Percentiles rank a stretch among this genome's conserved stretches.
phyloP scores from a whole-genome alignment of 2,797 vertebrate genomes.

The Phyllotis vaccarum region DNA sequence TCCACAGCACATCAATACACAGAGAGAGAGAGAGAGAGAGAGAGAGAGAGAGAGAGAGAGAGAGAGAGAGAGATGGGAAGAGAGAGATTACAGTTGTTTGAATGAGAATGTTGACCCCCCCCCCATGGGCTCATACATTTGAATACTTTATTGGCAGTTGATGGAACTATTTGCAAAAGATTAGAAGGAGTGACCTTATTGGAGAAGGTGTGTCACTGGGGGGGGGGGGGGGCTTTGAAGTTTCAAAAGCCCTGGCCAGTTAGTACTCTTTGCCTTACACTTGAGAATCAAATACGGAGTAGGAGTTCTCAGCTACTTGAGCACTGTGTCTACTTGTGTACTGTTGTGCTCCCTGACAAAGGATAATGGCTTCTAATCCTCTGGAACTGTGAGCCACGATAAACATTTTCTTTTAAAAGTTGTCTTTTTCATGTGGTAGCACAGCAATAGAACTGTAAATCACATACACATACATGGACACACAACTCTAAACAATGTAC shows the following conservation, averaged over 20 bases:
- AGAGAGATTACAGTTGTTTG: too few relatives aligned
- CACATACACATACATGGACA: not conserved
- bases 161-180: not conserved
- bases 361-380: not conserved
- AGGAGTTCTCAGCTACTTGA: not conserved
- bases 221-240: not conserved
- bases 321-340: too few relatives aligned
- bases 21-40: too few relatives aligned
- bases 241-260: not conserved
- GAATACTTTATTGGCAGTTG: not conserved
- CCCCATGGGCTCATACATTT: not conserved
- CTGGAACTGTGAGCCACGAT: not conserved
- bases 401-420: not conserved
- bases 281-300: not conserved
- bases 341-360: not conserved
- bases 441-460: not conserved
- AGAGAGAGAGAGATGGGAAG: too few relatives aligned
- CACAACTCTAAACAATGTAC: not conserved
- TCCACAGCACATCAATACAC: not conserved
- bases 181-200: not conserved
- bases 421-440: too few relatives aligned
- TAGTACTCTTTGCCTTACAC: not conserved
- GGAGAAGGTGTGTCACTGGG: not conserved
- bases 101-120: not conserved
- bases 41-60: too few relatives aligned